Conservation (phyloP, 1,140 invertebrate genomes). For the Cyrtorhinus lividipennis region DNA sequence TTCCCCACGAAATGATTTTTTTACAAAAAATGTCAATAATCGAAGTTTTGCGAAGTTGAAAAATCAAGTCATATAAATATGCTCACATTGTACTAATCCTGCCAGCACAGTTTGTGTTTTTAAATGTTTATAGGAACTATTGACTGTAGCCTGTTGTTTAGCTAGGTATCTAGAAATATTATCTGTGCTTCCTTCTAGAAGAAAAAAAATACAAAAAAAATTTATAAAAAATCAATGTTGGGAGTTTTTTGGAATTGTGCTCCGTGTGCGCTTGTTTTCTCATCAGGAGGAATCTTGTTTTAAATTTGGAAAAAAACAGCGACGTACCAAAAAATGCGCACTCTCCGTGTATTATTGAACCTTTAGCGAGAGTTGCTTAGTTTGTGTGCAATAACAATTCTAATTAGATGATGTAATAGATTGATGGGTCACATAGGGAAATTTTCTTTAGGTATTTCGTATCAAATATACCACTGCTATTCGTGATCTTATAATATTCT, state of each 20-base stretch:
- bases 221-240: no score
- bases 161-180: background rate
- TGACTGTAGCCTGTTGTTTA: background rate
- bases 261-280: no score
- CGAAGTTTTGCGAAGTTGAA: no score
- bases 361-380: background rate
- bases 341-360: background rate
- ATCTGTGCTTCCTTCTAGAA: background rate
- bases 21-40: conserved; percentile 6
- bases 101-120: conserved; percentile 17
- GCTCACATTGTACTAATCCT: conserved; percentile 17
- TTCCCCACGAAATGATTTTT: background rate
- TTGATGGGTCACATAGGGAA: no score
- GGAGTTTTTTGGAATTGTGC: background rate
- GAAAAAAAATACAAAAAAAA: no score
- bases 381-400: background rate
- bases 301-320: background rate
- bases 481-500: background rate
- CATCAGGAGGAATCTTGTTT: no score
- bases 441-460: no score
- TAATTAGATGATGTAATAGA: background rate
- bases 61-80: conserved; percentile 3
- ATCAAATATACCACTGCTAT: background rate
- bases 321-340: background rate
- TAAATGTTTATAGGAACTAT: background rate